Percentiles rank a stretch among this genome's conserved stretches.
These are phyloP conservation scores for Poeciliopsis prolifica DNA, from an alignment of 2,113 vertebrate species.

Conservation along the genomic window DNA sequence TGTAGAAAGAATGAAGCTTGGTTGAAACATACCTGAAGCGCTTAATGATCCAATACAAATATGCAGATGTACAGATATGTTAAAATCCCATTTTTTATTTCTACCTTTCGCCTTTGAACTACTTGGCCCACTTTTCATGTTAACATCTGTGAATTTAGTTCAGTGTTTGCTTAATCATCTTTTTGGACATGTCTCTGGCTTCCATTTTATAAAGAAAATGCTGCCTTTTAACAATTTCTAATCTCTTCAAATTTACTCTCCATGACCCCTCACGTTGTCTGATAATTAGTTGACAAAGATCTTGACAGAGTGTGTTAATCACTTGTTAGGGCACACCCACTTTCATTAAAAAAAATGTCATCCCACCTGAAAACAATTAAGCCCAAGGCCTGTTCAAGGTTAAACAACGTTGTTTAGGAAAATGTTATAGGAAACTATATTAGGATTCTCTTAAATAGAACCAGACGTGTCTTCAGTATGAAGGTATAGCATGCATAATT, in stretches of 20 bases:
- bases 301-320: neutral
- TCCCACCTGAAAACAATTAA: neutral
- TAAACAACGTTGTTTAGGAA: neutral
- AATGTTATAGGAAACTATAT: neutral
- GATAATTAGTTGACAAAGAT: neutral
- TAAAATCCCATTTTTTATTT: no score
- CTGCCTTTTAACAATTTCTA: neutral
- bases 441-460: neutral
- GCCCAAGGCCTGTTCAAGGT: neutral
- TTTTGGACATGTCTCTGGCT: neutral
- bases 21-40: no score
- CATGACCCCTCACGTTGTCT: neutral
- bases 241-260: neutral
- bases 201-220: neutral
- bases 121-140: no score
- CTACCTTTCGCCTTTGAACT: no score
- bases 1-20: no score
- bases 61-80: no score
- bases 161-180: neutral
- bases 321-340: neutral
- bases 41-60: no score
- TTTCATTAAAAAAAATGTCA: neutral
- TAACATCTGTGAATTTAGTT: no score
- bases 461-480: neutral
- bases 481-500: constrained; percentile 1